Evolutionary conservation across 2,888 invertebrate species (phyloP), one percentile per base, ranked within the genome.

Genomic region (Melieria omissa): DNA sequence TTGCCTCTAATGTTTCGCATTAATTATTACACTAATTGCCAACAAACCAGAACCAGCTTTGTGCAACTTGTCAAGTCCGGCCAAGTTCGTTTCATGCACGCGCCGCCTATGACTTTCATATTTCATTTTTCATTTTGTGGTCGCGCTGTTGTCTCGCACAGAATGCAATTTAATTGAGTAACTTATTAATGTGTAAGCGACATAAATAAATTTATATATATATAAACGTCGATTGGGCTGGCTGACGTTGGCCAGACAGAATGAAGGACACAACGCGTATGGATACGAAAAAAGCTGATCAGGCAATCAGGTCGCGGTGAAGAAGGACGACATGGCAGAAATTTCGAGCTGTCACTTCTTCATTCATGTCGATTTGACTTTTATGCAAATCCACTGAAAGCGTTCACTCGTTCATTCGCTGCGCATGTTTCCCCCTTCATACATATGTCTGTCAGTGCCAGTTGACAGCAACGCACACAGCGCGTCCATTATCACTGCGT

Each of bases 371-470:
- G 65, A 68, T 71, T 14, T 46, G 65, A 61, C 10, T 55, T 68
- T 72, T 68, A 74, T 74, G 70, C 63, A 65, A 74, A 72, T 70
- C 45, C 8, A 49, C 57, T 47, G 45, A 9, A 10, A 61, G 47
- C 29, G 9, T 54, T 16, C 16, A 8, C 57, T 29, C 16, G 57
- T 8, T 41, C 41, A 45, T 10, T 57, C 46, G 12, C 14, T 7
- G 44, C 10, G 65, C 44, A 29, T 12, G n/a, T 10, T 64, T 16
- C 42, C 64, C 12, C 14, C 16, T 14, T 14, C 8, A 3, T 12
- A 12, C 14, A n/a, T 46, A 29, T 47, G 4, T n/a, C 57, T 47
- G 49, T 8, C 42, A 42, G 47, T 47, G 29, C 2, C 29, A 29
- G 29, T 29, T 29, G 29, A 29, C 29, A 29, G 29, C 29, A 29